A percentile compares a stretch with the other conserved stretches of the same genome.
These are phyloP conservation scores for Harpagus bidentatus DNA, from an alignment of 2,113 vertebrate species.

Conservation along the genomic window DNA sequence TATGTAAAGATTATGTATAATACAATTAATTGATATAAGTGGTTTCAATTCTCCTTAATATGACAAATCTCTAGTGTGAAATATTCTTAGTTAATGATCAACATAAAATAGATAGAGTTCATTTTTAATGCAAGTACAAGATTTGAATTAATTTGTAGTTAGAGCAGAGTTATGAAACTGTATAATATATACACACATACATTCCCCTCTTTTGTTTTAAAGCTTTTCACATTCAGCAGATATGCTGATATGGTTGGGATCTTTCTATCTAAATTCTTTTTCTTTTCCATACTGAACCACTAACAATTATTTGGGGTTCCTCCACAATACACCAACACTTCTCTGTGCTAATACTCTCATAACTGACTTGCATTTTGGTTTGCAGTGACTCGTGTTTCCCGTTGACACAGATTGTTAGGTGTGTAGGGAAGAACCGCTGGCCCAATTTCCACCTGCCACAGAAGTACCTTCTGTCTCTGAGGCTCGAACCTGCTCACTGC, in stretches of 20 bases:
- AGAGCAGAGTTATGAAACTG: constrained; percentile 74
- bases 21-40: constrained; percentile 86
- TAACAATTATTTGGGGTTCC: neutral
- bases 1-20: constrained; percentile 83
- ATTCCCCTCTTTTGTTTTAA: constrained; percentile 38
- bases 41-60: constrained; percentile 85
- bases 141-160: constrained; percentile 85
- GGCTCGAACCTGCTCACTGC: neutral
- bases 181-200: constrained; percentile 31
- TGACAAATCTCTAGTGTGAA: constrained; percentile 86
- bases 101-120: constrained; percentile 87
- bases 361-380: neutral
- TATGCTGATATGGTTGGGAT: neutral
- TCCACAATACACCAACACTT: neutral
- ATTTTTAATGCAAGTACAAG: constrained; percentile 86
- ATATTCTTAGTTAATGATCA: constrained; percentile 88
- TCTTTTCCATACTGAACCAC: neutral
- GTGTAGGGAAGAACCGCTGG: neutral
- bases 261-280: neutral
- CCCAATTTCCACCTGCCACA: neutral
- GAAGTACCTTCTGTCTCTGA: neutral
- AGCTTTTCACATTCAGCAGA: neutral
- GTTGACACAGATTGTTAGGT: neutral
- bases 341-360: neutral
- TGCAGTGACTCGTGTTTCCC: neutral